A percentile compares a stretch with the other conserved stretches of the same genome.
These are phyloP conservation scores for Cebuella pygmaea DNA, from an alignment of 2,797 vertebrate genomes.

Conservation along the genomic window DNA sequence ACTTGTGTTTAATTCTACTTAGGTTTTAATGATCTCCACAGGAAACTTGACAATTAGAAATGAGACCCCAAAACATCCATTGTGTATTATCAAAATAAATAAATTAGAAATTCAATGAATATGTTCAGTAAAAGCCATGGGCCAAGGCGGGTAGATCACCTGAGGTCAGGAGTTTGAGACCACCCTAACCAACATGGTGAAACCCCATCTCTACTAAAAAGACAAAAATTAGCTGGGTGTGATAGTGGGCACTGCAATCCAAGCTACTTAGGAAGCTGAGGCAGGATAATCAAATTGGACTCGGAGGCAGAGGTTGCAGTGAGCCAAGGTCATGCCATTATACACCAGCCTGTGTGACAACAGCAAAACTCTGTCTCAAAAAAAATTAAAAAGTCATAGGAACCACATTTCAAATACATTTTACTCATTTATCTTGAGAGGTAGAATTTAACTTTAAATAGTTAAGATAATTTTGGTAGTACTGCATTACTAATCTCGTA, in stretches of 20 bases:
- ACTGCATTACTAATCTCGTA: neutral
- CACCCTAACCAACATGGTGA: neutral
- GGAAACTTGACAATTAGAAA: neutral
- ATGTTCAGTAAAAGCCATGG: neutral
- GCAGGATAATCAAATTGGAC: neutral
- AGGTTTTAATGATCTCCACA: constrained; percentile 6
- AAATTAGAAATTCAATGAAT: constrained; percentile 43
- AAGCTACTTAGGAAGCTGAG: neutral
- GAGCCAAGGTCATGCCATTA: neutral
- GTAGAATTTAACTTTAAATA: constrained; percentile 38
- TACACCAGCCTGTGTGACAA: neutral
- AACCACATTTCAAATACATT: neutral
- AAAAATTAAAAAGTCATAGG: neutral
- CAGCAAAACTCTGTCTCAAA: neutral
- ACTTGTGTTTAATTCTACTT: constrained; percentile 33
- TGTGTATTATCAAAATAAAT: neutral
- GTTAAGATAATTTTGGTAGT: constrained; percentile 23
- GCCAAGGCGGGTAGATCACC: neutral
- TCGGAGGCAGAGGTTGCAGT: neutral
- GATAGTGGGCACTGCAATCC: neutral
- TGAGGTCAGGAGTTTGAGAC: neutral
- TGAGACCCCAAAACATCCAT: neutral
- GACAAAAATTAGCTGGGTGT: neutral
- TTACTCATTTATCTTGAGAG: constrained; percentile 36
- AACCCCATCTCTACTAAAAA: neutral